These are phyloP conservation scores for Crossaster papposus DNA, from an alignment of 53 echinoderm and acorn worm species.

Conservation along the genomic window DNA sequence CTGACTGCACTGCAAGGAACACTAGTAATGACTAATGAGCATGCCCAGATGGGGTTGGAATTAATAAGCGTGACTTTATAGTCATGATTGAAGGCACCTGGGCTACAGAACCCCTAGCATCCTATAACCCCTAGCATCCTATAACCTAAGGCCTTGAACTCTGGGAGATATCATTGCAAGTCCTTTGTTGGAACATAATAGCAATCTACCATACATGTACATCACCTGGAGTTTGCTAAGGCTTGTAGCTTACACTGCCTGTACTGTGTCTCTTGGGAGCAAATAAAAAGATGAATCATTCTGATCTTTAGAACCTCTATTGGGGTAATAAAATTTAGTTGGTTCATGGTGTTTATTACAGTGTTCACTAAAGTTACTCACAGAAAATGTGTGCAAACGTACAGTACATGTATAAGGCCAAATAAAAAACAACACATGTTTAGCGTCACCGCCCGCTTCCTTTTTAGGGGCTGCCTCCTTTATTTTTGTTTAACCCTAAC, in stretches of 20 bases:
- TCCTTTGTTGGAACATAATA: conserved; percentile 46
- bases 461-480: too few relatives aligned
- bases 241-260: conserved; percentile 33
- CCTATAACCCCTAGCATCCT: not conserved
- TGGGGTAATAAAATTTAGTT: not conserved
- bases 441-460: too few relatives aligned
- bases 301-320: not conserved
- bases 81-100: not conserved
- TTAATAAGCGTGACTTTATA: conserved; percentile 12
- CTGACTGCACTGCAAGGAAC: too few relatives aligned
- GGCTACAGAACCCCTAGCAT: not conserved
- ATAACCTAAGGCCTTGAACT: conserved; percentile 45
- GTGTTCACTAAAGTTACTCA: too few relatives aligned
- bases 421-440: too few relatives aligned
- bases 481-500: too few relatives aligned
- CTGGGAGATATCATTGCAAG: conserved; percentile 18
- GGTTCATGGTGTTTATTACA: not conserved
- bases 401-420: too few relatives aligned
- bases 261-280: conserved; percentile 16
- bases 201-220: not conserved
- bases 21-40: too few relatives aligned
- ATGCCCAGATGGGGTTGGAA: not conserved
- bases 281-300: conserved; percentile 51
- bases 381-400: too few relatives aligned
- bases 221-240: conserved; percentile 8